Conservation (phyloP, 2,113 vertebrate species). For the Erythrocercus mccallii region DNA sequence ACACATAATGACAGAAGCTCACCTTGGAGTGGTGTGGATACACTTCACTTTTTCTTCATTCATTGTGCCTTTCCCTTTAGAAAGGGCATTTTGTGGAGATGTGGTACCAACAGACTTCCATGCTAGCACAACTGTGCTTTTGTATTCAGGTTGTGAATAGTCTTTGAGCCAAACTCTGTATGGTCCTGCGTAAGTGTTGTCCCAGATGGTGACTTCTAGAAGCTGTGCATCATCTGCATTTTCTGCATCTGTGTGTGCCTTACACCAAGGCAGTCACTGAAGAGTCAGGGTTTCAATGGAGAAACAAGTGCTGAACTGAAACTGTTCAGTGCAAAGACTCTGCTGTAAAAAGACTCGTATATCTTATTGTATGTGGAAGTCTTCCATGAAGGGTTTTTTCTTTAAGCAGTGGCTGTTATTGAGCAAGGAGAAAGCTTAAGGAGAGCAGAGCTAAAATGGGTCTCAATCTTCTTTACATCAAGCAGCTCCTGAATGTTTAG, state of each 20-base stretch:
- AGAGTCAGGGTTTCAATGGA: neutral
- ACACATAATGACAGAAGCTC: neutral
- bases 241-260: neutral
- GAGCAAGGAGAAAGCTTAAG: neutral
- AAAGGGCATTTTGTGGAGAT: neutral
- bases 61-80: neutral
- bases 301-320: neutral
- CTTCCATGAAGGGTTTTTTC: neutral
- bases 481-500: conserved; percentile 16
- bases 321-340: neutral
- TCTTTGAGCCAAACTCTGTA: accelerated
- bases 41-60: neutral
- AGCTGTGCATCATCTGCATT: neutral
- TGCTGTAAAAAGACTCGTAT: neutral
- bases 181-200: neutral
- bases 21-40: neutral
- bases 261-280: neutral
- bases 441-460: neutral
- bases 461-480: conserved; percentile 11
- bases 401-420: neutral
- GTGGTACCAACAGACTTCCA: neutral
- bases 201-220: neutral
- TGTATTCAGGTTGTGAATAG: neutral
- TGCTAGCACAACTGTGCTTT: neutral
- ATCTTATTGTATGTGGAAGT: neutral